Base-by-base conservation (phyloP, 53 echinoderm and acorn worm species). In the Hippasteria phrygiana region DNA sequence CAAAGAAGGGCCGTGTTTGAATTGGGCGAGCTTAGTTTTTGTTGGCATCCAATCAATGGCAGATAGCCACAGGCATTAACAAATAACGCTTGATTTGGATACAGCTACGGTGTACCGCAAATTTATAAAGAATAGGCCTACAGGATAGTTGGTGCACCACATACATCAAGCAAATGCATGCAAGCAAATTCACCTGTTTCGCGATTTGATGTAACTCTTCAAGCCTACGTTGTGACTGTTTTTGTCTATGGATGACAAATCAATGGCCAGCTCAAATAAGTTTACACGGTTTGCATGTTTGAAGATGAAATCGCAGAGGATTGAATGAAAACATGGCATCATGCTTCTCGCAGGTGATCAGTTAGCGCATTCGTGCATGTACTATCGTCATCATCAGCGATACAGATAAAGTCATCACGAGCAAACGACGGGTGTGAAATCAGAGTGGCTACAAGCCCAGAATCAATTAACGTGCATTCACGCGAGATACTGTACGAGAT, bases 381-480 rank as follows among this genome's bases (percentile, higher is more conserved):
- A 45, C 28, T 45, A 29, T 66, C 82, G 26, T 82, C 46, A 26
- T 55, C 59, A 59, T 33, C 59, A n/a, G 0, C 10, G 13, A 62
- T 38, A 37, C 43, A 70, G 70, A 51, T 38, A 51, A 34, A 71
- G 24, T n/a, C 28, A 70, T 85, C 67, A 39, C 70, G 24, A 17
- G 26, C 48, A 24, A 6, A 32, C 50, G 12, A 41, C n/a, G 64
- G 71, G 85, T 85, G 85, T 85, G 85, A 71, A 70, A 70, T 27
- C 35, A 70, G 85, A 46, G 41, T 20, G 53, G 70, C 32, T 71
- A 50, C 16, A 71, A 70, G 33, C 70, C 45, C 85, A 50, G 37
- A 85, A 85, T 85, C 85, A 85, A 85, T 85, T 71, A 22, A 22
- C 85, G 67, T 36, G 39, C 85, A 85, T 71, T 70, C 85, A 85